These are phyloP conservation scores for Notocelia uddmanniana DNA, from an alignment of 2,888 invertebrate species.

Conservation along the genomic window DNA sequence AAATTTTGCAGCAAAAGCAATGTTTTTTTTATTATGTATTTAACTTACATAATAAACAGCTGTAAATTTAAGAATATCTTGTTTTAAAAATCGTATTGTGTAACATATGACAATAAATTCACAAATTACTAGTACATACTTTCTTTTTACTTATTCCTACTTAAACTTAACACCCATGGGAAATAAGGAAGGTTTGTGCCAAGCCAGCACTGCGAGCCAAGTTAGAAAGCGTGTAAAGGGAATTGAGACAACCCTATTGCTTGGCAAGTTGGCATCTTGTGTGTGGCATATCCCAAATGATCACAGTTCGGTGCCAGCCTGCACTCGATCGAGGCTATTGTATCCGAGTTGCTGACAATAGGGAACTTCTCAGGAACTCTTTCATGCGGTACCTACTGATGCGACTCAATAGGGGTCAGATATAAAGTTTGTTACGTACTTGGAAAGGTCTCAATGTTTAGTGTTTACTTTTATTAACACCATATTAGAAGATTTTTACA, in stretches of 20 bases:
- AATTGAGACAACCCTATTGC: slow-evolving; percentile 13
- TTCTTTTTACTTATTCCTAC: neutral
- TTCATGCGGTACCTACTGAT: slow-evolving; percentile 37
- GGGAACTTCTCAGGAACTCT: slow-evolving; percentile 45
- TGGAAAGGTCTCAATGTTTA: slow-evolving; percentile 14
- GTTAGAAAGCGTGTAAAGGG: slow-evolving; percentile 24
- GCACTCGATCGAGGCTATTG: slow-evolving; percentile 43
- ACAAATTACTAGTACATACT: too few relatives aligned
- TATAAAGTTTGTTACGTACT: slow-evolving; percentile 31
- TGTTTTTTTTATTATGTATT: too few relatives aligned
- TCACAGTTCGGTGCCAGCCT: slow-evolving; percentile 29
- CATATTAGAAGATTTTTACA: neutral
- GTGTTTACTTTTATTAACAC: neutral
- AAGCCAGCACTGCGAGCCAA: neutral
- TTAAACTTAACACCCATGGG: neutral
- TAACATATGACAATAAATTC: too few relatives aligned
- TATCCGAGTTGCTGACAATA: slow-evolving; percentile 39
- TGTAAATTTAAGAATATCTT: too few relatives aligned
- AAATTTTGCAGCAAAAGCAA: neutral
- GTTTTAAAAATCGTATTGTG: too few relatives aligned
- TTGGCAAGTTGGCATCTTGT: slow-evolving; percentile 29
- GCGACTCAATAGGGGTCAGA: slow-evolving; percentile 34
- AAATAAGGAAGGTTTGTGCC: neutral
- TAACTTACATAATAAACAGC: neutral
- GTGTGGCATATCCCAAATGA: slow-evolving; percentile 36